Percentiles rank a stretch among this genome's conserved stretches.
These are phyloP conservation scores for Botia almorhae DNA, from an alignment of 2,797 vertebrate species.

Conservation along the genomic window DNA sequence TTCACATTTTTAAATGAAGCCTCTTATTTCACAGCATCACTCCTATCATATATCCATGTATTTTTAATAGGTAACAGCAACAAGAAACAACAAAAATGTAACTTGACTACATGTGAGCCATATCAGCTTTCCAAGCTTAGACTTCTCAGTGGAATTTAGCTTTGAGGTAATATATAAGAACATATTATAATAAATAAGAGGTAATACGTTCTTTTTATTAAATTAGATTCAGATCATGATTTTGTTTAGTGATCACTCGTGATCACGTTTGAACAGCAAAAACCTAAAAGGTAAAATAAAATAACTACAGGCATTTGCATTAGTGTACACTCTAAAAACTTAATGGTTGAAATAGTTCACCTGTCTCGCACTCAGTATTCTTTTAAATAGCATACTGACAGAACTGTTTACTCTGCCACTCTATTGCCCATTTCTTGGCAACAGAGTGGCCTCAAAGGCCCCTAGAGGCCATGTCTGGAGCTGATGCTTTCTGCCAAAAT, in stretches of 20 bases:
- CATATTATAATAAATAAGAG: too few species aligned
- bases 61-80: conserved; percentile 72
- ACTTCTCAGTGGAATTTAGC: conserved; percentile 14
- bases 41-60: conserved; percentile 76
- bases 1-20: background rate
- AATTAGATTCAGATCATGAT: background rate
- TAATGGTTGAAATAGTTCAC: background rate
- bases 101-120: conserved; percentile 57
- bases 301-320: background rate
- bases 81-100: conserved; percentile 63
- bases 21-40: conserved; percentile 55
- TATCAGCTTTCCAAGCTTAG: conserved; percentile 48
- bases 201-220: background rate
- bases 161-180: background rate
- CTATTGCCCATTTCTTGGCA: conserved; percentile 56
- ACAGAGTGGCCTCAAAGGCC: conserved; percentile 67
- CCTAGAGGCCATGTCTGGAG: conserved; percentile 77
- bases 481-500: conserved; percentile 79
- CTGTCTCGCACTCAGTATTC: conserved; percentile 50
- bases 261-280: background rate
- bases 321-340: conserved; percentile 4
- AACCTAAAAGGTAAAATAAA: background rate
- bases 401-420: conserved; percentile 78
- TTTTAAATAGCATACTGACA: conserved; percentile 76
- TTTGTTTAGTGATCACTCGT: background rate